phyloP scores from a whole-genome alignment of 2,113 vertebrate genomes.

The Peromyscus maniculatus region DNA sequence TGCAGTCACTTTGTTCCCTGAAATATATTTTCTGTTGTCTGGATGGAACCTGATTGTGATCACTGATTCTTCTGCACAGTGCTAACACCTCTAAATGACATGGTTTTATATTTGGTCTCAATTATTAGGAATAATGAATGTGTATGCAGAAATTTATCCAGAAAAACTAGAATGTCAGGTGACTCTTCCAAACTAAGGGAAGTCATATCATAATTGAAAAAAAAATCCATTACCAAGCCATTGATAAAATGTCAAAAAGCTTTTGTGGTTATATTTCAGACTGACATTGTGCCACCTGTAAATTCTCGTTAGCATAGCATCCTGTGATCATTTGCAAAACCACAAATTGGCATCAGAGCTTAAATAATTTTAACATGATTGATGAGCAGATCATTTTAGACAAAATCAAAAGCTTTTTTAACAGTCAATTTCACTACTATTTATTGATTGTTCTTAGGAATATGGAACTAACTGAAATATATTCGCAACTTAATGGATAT shows the following conservation, averaged over 20 bases:
- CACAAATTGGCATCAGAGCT: background rate
- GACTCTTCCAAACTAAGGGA: background rate
- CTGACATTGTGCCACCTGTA: background rate
- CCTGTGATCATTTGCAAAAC: slow-evolving; percentile 50
- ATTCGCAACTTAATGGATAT: slow-evolving; percentile 30
- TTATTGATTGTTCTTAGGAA: slow-evolving; percentile 65
- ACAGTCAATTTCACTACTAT: slow-evolving; percentile 30
- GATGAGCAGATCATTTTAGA: slow-evolving; percentile 56
- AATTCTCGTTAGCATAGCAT: background rate
- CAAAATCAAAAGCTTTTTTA: slow-evolving; percentile 47
- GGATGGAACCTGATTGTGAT: background rate
- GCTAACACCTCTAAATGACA: background rate
- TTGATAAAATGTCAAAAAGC: slow-evolving; percentile 29
- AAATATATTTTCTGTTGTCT: background rate
- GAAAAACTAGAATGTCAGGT: background rate
- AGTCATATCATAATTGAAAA: background rate
- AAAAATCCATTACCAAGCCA: background rate
- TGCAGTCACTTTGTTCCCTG: background rate
- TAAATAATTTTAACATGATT: slow-evolving; percentile 47
- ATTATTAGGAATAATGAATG: background rate
- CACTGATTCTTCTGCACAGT: background rate
- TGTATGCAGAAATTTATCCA: background rate
- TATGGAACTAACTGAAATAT: slow-evolving; percentile 39
- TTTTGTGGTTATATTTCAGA: slow-evolving; percentile 22
- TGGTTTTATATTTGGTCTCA: background rate